These are phyloP conservation scores for Percopsis transmontana DNA, from an alignment of 2,113 vertebrate genomes.

Conservation along the genomic window DNA sequence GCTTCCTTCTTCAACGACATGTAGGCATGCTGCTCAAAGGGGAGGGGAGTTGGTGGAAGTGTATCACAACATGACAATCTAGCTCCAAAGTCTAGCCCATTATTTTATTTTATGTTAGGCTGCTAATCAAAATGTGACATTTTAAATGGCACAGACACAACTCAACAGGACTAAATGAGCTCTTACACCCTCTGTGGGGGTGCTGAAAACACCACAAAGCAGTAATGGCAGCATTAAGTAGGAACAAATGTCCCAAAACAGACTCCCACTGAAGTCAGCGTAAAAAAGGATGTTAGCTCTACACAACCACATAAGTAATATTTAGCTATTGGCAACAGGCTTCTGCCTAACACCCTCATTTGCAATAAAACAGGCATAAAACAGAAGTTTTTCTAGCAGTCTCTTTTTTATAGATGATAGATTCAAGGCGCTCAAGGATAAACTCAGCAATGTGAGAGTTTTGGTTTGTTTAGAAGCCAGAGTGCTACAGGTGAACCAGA, in stretches of 20 bases:
- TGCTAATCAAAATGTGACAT: constrained; percentile 28
- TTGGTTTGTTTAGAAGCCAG: constrained; percentile 9
- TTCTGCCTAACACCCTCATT: background rate
- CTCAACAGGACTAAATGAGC: constrained; percentile 25
- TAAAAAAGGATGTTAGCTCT: constrained; percentile 28
- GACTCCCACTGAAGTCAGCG: constrained; percentile 14
- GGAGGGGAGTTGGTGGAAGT: no score
- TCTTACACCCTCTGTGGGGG: constrained; percentile 9
- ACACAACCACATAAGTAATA: constrained; percentile 19
- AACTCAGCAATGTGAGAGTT: constrained; percentile 20
- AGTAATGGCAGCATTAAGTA: constrained; percentile 29
- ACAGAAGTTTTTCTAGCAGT: background rate
- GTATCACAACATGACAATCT: no score
- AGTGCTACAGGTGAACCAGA: constrained; percentile 25
- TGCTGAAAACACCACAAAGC: constrained; percentile 22
- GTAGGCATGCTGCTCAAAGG: no score
- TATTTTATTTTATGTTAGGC: background rate
- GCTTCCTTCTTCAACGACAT: no score
- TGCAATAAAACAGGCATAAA: constrained; percentile 5
- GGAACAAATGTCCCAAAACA: constrained; percentile 41
- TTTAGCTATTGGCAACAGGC: constrained; percentile 25
- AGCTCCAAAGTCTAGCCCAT: no score
- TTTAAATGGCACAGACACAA: background rate
- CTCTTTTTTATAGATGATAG: constrained; percentile 17
- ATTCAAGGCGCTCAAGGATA: constrained; percentile 5